Percentiles rank a stretch among this genome's conserved stretches.
Conservation (phyloP, 2,113 vertebrate genomes). For the Grammomys dolichurus region DNA sequence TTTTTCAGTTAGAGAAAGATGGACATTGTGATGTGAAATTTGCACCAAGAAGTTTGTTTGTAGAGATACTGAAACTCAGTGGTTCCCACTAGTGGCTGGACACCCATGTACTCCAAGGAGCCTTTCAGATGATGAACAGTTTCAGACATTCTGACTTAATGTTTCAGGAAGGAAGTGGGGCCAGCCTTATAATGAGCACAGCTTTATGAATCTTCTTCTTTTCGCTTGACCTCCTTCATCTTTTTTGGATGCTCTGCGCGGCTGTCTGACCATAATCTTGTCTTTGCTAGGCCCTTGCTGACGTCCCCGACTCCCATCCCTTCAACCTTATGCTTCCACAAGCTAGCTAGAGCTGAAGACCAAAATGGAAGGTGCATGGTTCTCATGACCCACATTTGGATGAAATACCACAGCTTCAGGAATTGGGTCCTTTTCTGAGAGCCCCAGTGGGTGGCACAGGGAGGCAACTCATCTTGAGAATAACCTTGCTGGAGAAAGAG, state of each 20-base stretch:
- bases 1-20: slow-evolving; percentile 46
- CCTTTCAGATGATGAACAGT: slow-evolving; percentile 43
- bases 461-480: background rate
- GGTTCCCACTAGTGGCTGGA: background rate
- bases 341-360: background rate
- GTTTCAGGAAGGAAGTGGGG: background rate
- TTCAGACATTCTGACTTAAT: slow-evolving; percentile 34
- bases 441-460: background rate
- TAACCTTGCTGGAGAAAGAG: background rate
- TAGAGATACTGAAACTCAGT: slow-evolving; percentile 21
- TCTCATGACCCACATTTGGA: background rate
- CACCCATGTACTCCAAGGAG: background rate
- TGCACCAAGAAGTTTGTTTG: slow-evolving; percentile 58
- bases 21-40: slow-evolving; percentile 49
- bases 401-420: background rate
- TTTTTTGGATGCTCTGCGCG: background rate
- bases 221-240: background rate
- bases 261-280: background rate
- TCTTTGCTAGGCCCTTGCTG: background rate
- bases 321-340: background rate
- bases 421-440: background rate
- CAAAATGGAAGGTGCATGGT: background rate
- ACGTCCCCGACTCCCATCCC: background rate
- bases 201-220: background rate
- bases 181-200: slow-evolving; percentile 12